Percentiles rank a stretch among this genome's conserved stretches.
Conservation (phyloP, 37 sponge, comb jelly and placozoan species). For the Halichondria panicea region DNA sequence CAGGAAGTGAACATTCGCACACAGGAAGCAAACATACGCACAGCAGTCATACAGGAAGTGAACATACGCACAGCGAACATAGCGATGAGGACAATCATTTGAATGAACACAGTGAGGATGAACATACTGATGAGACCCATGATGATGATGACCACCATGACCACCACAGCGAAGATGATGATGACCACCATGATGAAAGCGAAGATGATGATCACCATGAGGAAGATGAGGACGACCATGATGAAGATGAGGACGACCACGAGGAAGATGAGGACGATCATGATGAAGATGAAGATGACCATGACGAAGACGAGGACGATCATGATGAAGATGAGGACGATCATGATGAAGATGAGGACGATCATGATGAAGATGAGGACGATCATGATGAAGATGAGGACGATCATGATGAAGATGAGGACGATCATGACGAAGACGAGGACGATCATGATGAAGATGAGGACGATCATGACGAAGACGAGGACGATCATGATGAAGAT, state of each 20-base stretch:
- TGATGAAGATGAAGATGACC: not conserved
- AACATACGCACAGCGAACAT: not conserved
- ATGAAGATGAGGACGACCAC: not conserved
- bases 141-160: not conserved
- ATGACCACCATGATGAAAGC: not conserved
- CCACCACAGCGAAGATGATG: not conserved
- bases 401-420: constrained; percentile 1
- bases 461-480: not conserved
- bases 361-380: constrained; percentile 3
- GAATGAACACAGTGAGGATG: not conserved
- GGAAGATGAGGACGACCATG: not conserved
- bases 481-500: not conserved
- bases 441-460: constrained; percentile 1
- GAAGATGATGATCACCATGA: not conserved
- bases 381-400: constrained; percentile 6
- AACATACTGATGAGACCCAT: not conserved
- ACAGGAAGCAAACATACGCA: not conserved
- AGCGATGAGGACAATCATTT: not conserved
- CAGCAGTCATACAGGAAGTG: not conserved
- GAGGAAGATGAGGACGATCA: not conserved
- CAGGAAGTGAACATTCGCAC: not conserved
- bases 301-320: not conserved
- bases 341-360: not conserved
- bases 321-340: not conserved
- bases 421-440: not conserved